These are phyloP conservation scores for Alloscopus bannaensis DNA, from an alignment of 2,888 invertebrate genomes.

Conservation along the genomic window DNA sequence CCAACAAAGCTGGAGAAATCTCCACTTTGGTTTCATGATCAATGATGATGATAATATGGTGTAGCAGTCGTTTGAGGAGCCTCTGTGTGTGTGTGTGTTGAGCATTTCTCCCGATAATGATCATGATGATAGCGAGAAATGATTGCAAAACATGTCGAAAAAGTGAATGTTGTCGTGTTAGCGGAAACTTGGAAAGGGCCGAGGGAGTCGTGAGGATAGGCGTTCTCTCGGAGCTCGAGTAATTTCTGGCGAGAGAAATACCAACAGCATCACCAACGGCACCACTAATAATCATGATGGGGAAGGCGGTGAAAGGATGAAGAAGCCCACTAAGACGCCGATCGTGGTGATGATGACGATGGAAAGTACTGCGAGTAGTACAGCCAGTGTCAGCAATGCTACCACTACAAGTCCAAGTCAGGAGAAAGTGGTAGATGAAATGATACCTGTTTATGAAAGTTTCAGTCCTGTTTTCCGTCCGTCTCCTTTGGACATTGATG, in stretches of 20 bases:
- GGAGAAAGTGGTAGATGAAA: slow-evolving; percentile 56
- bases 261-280: slow-evolving; percentile 7
- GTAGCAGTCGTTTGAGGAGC: background rate
- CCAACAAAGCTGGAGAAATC: no score
- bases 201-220: slow-evolving; percentile 27
- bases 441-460: slow-evolving; percentile 78
- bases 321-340: background rate
- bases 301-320: slow-evolving; percentile 27
- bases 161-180: slow-evolving; percentile 33
- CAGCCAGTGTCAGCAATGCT: background rate
- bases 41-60: background rate
- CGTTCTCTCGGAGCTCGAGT: slow-evolving; percentile 17
- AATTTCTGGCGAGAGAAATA: slow-evolving; percentile 26
- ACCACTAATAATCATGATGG: slow-evolving; percentile 23
- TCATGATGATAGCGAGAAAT: background rate
- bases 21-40: background rate
- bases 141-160: slow-evolving; percentile 12
- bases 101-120: slow-evolving; percentile 5
- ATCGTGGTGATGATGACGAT: slow-evolving; percentile 34
- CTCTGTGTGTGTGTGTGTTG: background rate
- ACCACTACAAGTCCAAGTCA: slow-evolving; percentile 1
- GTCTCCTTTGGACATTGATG: slow-evolving; percentile 81
- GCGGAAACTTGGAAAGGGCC: slow-evolving; percentile 19
- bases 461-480: slow-evolving; percentile 90
- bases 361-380: slow-evolving; percentile 12